phyloP scores from a whole-genome alignment of 2,797 vertebrate genomes.

The Lophius americanus region DNA sequence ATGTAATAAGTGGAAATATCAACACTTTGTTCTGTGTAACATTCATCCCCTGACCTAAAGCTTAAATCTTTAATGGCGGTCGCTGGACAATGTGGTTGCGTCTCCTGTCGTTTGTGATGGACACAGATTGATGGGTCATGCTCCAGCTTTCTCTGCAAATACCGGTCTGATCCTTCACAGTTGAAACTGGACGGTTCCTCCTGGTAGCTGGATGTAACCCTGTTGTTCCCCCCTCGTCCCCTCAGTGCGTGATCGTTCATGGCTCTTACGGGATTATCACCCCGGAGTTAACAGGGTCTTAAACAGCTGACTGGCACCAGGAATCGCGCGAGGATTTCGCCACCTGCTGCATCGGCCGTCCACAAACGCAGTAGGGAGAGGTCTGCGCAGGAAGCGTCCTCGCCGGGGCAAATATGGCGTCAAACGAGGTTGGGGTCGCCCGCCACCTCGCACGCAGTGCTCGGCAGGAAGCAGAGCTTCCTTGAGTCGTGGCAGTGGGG shows the following conservation, averaged over 20 bases:
- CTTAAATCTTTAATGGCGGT: no score
- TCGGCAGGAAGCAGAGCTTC: constrained; percentile 74
- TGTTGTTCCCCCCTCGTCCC: constrained; percentile 28
- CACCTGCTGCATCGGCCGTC: constrained; percentile 65
- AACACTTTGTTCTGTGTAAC: no score
- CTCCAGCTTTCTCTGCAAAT: not conserved
- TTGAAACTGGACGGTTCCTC: constrained; percentile 17
- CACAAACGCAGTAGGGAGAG: constrained; percentile 1
- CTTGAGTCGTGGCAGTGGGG: constrained; percentile 54
- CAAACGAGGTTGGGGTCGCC: constrained; percentile 63
- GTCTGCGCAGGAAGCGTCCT: constrained; percentile 37
- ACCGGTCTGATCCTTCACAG: constrained; percentile 10
- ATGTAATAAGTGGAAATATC: no score
- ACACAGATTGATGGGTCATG: not conserved
- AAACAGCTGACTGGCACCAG: constrained; percentile 70
- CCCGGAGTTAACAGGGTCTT: constrained; percentile 61
- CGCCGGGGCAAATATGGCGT: constrained; percentile 48
- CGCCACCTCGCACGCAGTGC: constrained; percentile 30
- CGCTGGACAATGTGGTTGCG: no score
- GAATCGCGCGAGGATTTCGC: constrained; percentile 60
- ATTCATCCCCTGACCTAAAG: no score
- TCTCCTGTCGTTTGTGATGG: not conserved
- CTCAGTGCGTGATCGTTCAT: constrained; percentile 52
- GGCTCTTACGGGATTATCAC: constrained; percentile 68
- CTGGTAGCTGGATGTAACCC: constrained; percentile 21